phyloP scores from a whole-genome alignment of 2,888 invertebrate species.

The Pasiphila rectangulata region DNA sequence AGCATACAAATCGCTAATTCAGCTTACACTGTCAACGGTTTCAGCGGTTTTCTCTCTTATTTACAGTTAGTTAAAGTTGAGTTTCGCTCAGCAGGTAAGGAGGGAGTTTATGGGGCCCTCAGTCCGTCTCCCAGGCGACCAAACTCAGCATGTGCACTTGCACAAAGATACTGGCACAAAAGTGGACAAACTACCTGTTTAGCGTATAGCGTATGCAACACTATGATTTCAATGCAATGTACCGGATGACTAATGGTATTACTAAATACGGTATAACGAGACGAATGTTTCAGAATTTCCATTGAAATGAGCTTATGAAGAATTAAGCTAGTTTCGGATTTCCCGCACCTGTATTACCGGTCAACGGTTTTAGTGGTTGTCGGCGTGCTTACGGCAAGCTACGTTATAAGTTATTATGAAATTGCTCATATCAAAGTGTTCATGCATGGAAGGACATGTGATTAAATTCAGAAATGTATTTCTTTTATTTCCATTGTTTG shows the following conservation, averaged over 20 bases:
- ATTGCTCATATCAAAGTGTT: no score
- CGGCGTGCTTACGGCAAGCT: no score
- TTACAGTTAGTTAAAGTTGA: slow-evolving; percentile 31
- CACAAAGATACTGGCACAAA: slow-evolving; percentile 59
- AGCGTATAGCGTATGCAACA: slow-evolving; percentile 42
- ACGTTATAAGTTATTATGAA: no score
- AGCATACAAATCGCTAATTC: slow-evolving; percentile 71
- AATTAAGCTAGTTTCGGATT: no score
- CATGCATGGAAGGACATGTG: no score
- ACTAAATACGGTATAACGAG: neutral
- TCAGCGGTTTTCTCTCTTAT: slow-evolving; percentile 32
- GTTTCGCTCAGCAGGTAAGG: slow-evolving; percentile 31
- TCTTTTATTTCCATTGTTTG: no score
- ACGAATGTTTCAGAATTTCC: neutral
- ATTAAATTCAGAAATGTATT: no score
- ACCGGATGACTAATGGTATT: neutral
- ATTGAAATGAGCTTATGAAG: neutral
- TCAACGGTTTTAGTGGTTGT: no score
- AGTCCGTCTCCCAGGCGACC: slow-evolving; percentile 73
- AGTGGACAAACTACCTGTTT: slow-evolving; percentile 46
- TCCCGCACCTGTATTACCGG: no score
- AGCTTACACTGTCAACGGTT: slow-evolving; percentile 34
- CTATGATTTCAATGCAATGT: slow-evolving; percentile 36
- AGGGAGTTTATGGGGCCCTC: slow-evolving; percentile 49
- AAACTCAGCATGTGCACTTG: slow-evolving; percentile 60